phyloP scores from a whole-genome alignment of 2,113 vertebrate species.

The Pionites leucogaster region DNA sequence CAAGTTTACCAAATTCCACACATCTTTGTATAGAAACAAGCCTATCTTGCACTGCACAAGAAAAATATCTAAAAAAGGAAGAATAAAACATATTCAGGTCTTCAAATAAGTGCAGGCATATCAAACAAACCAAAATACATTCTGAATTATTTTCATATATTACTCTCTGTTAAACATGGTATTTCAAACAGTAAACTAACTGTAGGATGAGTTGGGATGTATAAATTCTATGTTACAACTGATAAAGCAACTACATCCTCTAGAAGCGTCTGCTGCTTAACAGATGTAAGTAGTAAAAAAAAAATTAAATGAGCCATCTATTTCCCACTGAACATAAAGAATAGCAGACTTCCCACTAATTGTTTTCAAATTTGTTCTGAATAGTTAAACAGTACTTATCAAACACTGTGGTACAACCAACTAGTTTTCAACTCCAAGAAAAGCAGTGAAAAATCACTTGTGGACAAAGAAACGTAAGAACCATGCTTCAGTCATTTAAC shows the following conservation, averaged over 20 bases:
- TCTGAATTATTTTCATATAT: background rate
- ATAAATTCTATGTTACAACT: background rate
- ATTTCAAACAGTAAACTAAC: background rate
- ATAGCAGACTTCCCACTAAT: background rate
- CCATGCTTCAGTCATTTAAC: background rate
- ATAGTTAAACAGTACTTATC: background rate
- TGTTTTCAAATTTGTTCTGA: background rate
- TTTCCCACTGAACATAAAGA: background rate
- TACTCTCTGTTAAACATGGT: background rate
- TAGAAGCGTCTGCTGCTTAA: background rate
- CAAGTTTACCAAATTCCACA: background rate
- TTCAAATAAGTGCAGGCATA: background rate
- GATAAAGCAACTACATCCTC: background rate
- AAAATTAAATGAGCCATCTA: background rate
- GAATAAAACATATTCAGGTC: background rate
- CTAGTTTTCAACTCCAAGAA: background rate
- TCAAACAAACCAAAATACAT: background rate
- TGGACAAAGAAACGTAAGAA: background rate
- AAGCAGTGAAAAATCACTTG: background rate
- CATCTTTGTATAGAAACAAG: background rate
- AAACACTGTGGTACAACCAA: background rate
- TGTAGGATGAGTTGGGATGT: background rate
- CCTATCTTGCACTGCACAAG: background rate
- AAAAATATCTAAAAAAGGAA: background rate
- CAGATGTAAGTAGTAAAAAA: background rate